Base-by-base conservation (phyloP, 2,797 vertebrate species). In the Eulemur coronatus region DNA sequence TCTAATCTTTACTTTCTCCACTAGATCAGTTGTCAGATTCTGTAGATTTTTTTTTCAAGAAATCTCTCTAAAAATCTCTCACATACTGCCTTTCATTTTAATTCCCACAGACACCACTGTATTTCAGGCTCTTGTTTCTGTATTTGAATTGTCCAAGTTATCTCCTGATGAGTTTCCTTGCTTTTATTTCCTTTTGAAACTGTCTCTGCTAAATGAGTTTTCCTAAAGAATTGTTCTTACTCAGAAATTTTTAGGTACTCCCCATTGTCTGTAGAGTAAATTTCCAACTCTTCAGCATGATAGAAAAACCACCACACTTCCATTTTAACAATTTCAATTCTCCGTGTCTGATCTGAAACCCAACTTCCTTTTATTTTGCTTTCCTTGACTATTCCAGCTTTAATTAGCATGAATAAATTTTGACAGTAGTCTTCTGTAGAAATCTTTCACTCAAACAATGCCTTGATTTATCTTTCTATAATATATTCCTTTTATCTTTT, bases 401-500 rank as follows among this genome's bases (percentile, higher is more conserved):
- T 94, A 61, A 82, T 65, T 72, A 55, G 20, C 12, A 67, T 48
- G 46, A 87, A 88, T 78, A 33, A 24, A 88, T 94, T 88, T 95
- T 63, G 82, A 20, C 24, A 88, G 61, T n/a, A 70, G 18, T 35
- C 59, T 96, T 52, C 81, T 84, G 2, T 72, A 78, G 75, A 86
- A 87, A 55, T 78, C 33, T 33, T 65, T 79, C 63, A 65, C 38
- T 52, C 59, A 93, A 86, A 89, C 30, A 48, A 43, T 90, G 6
- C 48, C 17, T 85, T 63, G 15, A 95, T 85, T 92, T 95, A 38
- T 91, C 17, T 88, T 93, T 69, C 46, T 59, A 13, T 86, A 90
- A 84, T 75, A 15, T 59, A 52, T 85, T 12, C 67, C 48, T 94
- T 97, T 87, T 61, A 81, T 94, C 28, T 88, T 92, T 76, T 82